These are phyloP conservation scores for Zygothrica quintamaculata DNA, from an alignment of 2,888 invertebrate genomes.

Conservation along the genomic window DNA sequence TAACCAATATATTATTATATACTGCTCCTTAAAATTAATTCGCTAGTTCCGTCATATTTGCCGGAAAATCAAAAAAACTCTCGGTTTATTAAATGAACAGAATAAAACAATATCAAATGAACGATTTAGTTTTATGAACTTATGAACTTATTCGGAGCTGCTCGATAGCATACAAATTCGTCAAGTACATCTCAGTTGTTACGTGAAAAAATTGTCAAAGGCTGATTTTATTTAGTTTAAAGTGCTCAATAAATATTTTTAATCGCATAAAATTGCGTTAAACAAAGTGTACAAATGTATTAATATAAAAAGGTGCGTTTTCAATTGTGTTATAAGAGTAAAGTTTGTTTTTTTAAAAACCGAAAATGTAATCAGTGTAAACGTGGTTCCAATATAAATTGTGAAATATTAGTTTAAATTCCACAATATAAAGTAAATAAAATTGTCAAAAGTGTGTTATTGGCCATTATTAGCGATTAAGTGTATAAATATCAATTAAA, in stretches of 20 bases:
- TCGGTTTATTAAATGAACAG: too few species aligned
- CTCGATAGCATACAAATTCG: conserved; percentile 39
- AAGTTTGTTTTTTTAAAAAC: conserved; percentile 10
- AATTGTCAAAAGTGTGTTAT: neutral
- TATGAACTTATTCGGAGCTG: neutral
- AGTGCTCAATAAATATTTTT: conserved; percentile 57
- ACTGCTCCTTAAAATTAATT: too few species aligned
- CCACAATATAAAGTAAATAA: neutral
- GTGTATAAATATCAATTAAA: neutral
- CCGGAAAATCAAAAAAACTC: too few species aligned
- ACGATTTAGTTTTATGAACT: too few species aligned
- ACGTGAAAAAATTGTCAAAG: conserved; percentile 71
- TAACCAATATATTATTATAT: too few species aligned
- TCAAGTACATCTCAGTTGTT: conserved; percentile 65
- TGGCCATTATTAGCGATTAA: neutral
- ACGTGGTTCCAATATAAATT: conserved; percentile 59
- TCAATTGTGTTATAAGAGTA: neutral
- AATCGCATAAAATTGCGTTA: conserved; percentile 54
- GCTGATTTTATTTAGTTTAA: conserved; percentile 50
- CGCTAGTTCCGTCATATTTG: too few species aligned
- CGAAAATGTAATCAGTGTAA: conserved; percentile 44
- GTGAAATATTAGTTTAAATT: neutral
- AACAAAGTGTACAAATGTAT: conserved; percentile 66
- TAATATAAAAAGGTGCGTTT: conserved; percentile 67
- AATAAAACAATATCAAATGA: too few species aligned